Conservation (phyloP, 2,888 invertebrate genomes). For the Lepeophtheirus nordmannii region DNA sequence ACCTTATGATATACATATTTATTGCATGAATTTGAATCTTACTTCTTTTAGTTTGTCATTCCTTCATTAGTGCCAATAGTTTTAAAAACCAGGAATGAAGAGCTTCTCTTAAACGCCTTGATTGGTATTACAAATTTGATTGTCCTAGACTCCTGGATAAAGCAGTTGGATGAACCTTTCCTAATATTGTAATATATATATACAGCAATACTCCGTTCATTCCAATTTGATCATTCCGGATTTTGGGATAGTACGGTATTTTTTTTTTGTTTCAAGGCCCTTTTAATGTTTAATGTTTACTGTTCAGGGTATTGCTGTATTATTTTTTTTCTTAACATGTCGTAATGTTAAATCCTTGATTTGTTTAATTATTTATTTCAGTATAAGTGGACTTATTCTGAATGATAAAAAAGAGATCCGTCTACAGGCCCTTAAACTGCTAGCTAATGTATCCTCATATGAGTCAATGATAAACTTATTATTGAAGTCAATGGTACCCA, state of each 20-base stretch:
- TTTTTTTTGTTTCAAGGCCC: too few relatives aligned
- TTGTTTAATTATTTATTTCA: neutral
- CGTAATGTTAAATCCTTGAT: too few relatives aligned
- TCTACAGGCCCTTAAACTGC: neutral
- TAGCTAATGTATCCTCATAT: neutral
- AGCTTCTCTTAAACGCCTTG: constrained; percentile 10
- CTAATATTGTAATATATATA: neutral
- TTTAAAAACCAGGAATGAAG: constrained; percentile 16
- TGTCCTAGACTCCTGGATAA: constrained; percentile 19
- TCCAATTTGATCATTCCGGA: too few relatives aligned
- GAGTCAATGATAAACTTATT: neutral
- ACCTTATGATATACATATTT: too few relatives aligned
- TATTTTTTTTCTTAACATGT: too few relatives aligned
- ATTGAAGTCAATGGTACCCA: neutral
- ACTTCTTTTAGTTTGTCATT: neutral
- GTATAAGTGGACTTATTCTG: neutral
- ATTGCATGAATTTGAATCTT: neutral
- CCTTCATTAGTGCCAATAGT: constrained; percentile 5
- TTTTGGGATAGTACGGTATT: too few relatives aligned
- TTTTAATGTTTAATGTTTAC: too few relatives aligned
- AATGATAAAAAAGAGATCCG: constrained; percentile 1
- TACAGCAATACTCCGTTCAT: too few relatives aligned
- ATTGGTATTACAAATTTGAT: constrained; percentile 15
- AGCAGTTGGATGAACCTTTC: constrained; percentile 11
- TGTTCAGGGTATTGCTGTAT: too few relatives aligned